Evolutionary conservation across 2,888 invertebrate species (phyloP).

Genomic region (Tryphoninae sp.): DNA sequence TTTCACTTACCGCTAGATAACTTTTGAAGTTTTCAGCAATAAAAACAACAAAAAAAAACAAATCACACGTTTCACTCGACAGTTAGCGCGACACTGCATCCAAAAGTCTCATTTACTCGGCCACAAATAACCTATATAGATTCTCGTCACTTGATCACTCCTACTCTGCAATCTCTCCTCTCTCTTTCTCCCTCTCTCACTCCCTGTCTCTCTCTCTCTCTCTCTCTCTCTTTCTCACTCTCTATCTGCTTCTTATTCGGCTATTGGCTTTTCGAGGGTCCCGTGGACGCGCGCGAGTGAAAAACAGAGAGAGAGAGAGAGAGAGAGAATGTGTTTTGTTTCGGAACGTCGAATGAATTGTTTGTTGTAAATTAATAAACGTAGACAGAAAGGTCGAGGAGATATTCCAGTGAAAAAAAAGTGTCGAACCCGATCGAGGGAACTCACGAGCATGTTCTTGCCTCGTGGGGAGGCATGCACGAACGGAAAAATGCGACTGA

Average conservation of each 20-base stretch:
- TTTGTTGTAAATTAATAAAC: neutral
- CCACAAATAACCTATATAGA: neutral
- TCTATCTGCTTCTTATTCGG: constrained; percentile 11
- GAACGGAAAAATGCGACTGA: constrained; percentile 58
- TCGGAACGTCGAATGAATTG: no score
- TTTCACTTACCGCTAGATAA: neutral
- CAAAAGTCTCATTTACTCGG: constrained; percentile 37
- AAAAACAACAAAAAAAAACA: constrained; percentile 7
- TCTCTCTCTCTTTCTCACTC: constrained; percentile 4
- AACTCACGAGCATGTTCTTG: constrained; percentile 42
- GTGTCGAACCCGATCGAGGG: constrained; percentile 14
- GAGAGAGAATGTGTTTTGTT: neutral
- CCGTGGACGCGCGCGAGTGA: neutral
- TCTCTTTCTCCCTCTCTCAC: neutral
- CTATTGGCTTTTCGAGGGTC: neutral
- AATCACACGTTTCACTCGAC: constrained; percentile 26
- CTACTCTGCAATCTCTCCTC: constrained; percentile 21
- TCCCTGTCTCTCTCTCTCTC: constrained; percentile 21
- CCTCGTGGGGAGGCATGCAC: constrained; percentile 49
- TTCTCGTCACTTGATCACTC: neutral
- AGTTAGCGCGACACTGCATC: constrained; percentile 48
- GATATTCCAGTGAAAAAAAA: neutral
- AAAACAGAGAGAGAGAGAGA: neutral
- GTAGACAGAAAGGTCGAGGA: neutral
- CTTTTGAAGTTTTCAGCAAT: neutral